Evolutionary conservation across 53 echinoderm and acorn worm species (phyloP), one percentile per base, ranked within the genome.

Genomic region (Luidia sarsii): DNA sequence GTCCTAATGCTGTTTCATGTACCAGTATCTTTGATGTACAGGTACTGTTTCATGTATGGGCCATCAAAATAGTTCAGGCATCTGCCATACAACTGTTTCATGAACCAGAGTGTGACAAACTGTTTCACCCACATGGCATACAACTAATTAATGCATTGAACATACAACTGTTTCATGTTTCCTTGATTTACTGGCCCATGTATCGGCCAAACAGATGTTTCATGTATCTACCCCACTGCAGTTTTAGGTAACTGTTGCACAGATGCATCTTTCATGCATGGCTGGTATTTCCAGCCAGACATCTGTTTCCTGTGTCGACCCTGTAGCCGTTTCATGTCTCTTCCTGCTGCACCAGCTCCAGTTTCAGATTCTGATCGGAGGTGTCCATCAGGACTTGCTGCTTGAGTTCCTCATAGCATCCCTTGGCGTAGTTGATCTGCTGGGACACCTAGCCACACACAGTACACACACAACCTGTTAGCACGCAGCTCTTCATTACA

Each of bases 341-440:
- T 22, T 74, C 57, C 33, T 77, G 45, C 20, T 7, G 30, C 29
- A 33, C 46, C n/a, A 90, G 79, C 46, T 90, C 86, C 33, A 90
- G 75, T 48, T 68, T 82, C 0, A 90, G 83, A 70, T 82, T 74
- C 2, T 57, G 53, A 35, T 82, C 67, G 5, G 67, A 34, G 27
- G 54, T 77, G 25, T 82, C 77, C 60, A 86, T 77, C 50, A 75
- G 33, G 39, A 94, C 90, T 52, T 90, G 88, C 28, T 94, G 93
- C 38, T 99, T 94, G 15, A 94, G 75, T 62, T 99, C 99, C 49
- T 99, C 99, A 50, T 83, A 99, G 54, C 94, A 91, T 28, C 88
- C 89, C 80, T 94, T 94, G 62, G 99, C 99, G 72, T 99, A 99
- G 85, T 99, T 99, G 68, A 99, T 99, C 66, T 91, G 94, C 29